Evolutionary conservation across 2,888 invertebrate genomes (phyloP), one percentile per base, ranked within the genome.

Genomic region (Calephelis perditalis): DNA sequence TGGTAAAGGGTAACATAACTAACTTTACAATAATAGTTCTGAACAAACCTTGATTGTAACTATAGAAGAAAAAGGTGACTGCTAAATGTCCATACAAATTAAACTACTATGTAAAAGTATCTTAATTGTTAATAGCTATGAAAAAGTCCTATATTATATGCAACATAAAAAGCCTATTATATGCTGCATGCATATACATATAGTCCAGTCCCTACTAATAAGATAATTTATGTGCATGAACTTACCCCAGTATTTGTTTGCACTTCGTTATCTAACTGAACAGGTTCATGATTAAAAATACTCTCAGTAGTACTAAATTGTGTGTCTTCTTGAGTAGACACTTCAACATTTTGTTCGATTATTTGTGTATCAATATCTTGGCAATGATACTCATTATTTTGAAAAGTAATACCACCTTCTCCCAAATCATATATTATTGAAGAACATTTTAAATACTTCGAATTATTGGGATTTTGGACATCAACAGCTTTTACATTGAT

Each of bases 261-360:
- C 0, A 87, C 81, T 74, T 89, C 88, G 76, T 86, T 89, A 62
- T 81, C 82, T 15, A 87, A 76, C 61, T 79, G 76, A 0, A 88
- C 71, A 0, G 84, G 82, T 60, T 65, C 69, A 57, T 76, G 72
- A 4, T 68, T 71, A 56, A 67, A 57, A 2, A 63, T 61, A 7
- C 69, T 56, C 57, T 78, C 78, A 1, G 68, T 67, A 12, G 68
- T 71, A 3, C 65, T 65, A 11, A 60, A 62, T n/a, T 71, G 68
- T 40, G 66, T 45, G 9, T 52, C 54, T 61, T 63, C 54, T 47
- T 43, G 57, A 63, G 5, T 68, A 0, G 72, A 68, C 10, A 69
- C 69, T 47, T 64, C 52, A 55, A 63, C 15, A 59, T 37, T 65
- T 56, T 57, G 45, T 57, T 63, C 40, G 8, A 40, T 7, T 40